phyloP scores from a whole-genome alignment of 1,140 invertebrate species.

The Caenorhabditis tropicalis region DNA sequence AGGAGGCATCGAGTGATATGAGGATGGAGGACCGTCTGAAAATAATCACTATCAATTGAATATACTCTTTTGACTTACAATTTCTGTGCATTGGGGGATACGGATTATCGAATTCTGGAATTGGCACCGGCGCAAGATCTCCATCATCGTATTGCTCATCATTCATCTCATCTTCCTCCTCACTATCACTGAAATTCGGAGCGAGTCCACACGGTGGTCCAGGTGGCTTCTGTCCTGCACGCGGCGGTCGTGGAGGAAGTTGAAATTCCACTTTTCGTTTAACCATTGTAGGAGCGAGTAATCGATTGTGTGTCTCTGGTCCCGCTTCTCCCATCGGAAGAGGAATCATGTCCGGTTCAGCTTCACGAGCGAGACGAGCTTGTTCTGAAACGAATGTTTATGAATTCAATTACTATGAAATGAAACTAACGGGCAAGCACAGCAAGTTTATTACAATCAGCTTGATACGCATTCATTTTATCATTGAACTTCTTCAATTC shows the following conservation, averaged over 20 bases:
- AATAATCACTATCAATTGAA: too few relatives aligned
- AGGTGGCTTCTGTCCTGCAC: constrained; percentile 34
- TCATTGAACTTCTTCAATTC: constrained; percentile 50
- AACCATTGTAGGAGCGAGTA: neutral
- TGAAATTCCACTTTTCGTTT: constrained; percentile 48
- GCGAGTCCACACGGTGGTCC: constrained; percentile 48
- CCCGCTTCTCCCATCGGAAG: constrained; percentile 36
- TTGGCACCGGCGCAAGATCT: constrained; percentile 50
- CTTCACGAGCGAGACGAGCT: constrained; percentile 33
- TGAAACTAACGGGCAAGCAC: constrained; percentile 25
- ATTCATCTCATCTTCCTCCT: constrained; percentile 19
- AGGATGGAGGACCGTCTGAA: constrained; percentile 34
- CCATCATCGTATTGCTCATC: constrained; percentile 28
- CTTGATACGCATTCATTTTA: constrained; percentile 38
- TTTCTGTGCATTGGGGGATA: constrained; percentile 21
- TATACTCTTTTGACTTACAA: constrained; percentile 1
- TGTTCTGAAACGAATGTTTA: constrained; percentile 29
- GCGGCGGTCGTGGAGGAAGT: constrained; percentile 15
- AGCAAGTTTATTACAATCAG: constrained; percentile 9
- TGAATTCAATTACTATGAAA: neutral
- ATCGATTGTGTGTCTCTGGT: neutral
- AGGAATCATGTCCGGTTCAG: constrained; percentile 44
- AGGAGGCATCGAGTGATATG: constrained; percentile 10
- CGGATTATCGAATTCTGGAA: constrained; percentile 49
- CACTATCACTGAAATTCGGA: constrained; percentile 40